Conservation (phyloP, 2,113 vertebrate species). For the Ancistrus triradiatus region DNA sequence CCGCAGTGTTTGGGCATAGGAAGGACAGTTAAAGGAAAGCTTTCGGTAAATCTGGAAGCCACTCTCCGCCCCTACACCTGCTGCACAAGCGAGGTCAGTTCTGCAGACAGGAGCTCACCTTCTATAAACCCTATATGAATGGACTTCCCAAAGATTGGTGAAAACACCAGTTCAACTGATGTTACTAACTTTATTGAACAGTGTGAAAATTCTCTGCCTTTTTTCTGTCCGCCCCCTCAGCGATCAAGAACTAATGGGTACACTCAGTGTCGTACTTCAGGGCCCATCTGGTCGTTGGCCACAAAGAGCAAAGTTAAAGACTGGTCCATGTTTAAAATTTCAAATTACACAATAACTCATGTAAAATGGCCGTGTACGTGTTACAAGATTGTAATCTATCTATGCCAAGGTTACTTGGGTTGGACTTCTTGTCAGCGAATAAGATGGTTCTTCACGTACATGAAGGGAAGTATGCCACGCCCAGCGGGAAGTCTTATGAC, state of each 20-base stretch:
- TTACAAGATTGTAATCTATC: no score
- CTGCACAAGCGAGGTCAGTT: neutral
- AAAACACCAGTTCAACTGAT: neutral
- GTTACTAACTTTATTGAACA: neutral
- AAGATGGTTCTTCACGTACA: no score
- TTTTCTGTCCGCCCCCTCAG: neutral
- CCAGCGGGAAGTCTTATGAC: no score
- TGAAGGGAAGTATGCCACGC: no score
- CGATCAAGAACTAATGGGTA: neutral
- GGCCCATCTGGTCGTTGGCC: slow-evolving; percentile 1
- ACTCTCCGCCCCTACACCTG: neutral
- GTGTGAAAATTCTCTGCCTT: slow-evolving; percentile 2
- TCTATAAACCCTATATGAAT: neutral
- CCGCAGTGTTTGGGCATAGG: neutral
- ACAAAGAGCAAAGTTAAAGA: neutral
- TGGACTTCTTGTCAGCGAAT: no score
- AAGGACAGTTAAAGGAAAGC: neutral
- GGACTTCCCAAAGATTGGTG: neutral
- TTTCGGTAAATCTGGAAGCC: neutral
- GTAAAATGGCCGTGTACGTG: no score
- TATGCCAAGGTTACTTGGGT: no score
- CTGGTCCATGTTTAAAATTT: neutral
- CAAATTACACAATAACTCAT: no score
- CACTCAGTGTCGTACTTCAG: neutral
- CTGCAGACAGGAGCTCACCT: neutral